These are phyloP conservation scores for Centrocercus urophasianus DNA, from an alignment of 2,113 vertebrate genomes.

Conservation along the genomic window DNA sequence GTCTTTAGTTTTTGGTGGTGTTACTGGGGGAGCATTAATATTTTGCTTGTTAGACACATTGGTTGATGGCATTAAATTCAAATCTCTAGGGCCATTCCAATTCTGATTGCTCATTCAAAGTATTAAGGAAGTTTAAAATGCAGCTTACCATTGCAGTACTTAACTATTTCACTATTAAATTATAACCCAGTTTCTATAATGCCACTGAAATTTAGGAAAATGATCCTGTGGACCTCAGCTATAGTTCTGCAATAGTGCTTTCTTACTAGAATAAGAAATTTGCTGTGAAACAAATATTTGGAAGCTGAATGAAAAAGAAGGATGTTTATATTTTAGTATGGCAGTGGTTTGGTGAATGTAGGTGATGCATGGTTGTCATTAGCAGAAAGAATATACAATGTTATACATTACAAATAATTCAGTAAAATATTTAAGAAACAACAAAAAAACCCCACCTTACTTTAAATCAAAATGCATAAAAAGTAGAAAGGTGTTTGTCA, in stretches of 20 bases:
- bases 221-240: neutral
- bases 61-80: neutral
- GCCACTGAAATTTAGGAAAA: neutral
- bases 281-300: neutral
- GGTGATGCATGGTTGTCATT: neutral
- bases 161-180: neutral
- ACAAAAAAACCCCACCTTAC: neutral
- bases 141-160: neutral
- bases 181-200: neutral
- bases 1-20: neutral
- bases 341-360: neutral
- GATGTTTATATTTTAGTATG: neutral
- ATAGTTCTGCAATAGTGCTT: neutral
- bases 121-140: neutral
- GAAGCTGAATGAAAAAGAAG: neutral
- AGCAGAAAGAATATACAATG: neutral
- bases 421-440: neutral
- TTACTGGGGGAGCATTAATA: neutral
- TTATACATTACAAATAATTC: neutral
- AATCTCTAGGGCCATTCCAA: neutral
- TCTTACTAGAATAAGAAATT: neutral
- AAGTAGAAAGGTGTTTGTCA: slow-evolving; percentile 25
- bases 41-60: neutral
- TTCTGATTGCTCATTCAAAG: neutral
- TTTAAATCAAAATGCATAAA: slow-evolving; percentile 37